Conservation (phyloP, 2,888 invertebrate genomes). For the Lepidocyrtinus sp. region DNA sequence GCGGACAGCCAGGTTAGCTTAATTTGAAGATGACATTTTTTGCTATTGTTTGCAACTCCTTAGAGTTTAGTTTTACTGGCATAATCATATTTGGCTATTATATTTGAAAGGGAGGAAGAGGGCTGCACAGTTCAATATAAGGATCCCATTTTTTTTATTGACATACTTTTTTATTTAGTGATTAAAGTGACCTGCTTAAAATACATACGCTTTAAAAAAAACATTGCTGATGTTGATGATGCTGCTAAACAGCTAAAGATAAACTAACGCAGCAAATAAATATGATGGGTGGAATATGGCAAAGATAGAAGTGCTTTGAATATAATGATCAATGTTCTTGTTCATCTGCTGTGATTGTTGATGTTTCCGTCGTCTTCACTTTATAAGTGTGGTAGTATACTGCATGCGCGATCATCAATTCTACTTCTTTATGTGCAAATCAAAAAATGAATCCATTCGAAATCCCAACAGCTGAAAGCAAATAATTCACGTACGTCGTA, state of each 20-base stretch:
- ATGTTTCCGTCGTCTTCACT: slow-evolving; percentile 53
- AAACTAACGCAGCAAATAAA: slow-evolving; percentile 3
- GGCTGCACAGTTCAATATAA: slow-evolving; percentile 15
- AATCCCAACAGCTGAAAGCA: slow-evolving; percentile 19
- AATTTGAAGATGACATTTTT: slow-evolving; percentile 12
- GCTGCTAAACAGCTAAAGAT: not conserved
- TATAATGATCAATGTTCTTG: not conserved
- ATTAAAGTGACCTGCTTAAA: slow-evolving; percentile 59
- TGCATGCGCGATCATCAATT: not conserved
- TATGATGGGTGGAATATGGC: too few species aligned
- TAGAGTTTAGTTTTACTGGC: not conserved
- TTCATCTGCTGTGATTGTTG: slow-evolving; percentile 49
- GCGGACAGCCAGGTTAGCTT: too few species aligned
- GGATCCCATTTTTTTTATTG: slow-evolving; percentile 49
- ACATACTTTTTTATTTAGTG: slow-evolving; percentile 53
- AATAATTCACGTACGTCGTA: slow-evolving; percentile 12
- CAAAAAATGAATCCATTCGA: slow-evolving; percentile 16
- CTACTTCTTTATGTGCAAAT: too few species aligned
- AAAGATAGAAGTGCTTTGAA: not conserved
- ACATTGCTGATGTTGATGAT: not conserved
- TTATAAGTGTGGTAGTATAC: not conserved
- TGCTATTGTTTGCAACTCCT: slow-evolving; percentile 3
- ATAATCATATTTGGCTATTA: not conserved
- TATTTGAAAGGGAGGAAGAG: not conserved
- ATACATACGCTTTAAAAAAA: not conserved